Conservation (phyloP, 2,113 vertebrate species). For the Oxyura jamaicensis region DNA sequence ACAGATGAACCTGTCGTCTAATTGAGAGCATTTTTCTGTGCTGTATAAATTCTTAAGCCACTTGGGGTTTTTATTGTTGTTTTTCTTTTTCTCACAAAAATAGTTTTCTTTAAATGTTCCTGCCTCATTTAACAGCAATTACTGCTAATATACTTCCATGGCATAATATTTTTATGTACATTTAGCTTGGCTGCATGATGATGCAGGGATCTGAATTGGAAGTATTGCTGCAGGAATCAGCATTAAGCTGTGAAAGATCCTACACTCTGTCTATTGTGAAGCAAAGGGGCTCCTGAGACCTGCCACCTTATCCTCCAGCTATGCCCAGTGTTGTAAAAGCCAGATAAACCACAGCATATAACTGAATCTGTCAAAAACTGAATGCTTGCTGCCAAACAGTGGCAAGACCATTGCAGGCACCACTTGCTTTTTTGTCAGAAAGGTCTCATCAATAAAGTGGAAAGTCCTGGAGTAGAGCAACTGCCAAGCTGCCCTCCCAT, state of each 20-base stretch:
- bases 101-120: not conserved
- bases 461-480: not conserved
- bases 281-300: not conserved
- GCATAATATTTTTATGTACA: not conserved
- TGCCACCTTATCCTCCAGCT: not conserved
- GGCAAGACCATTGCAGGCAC: not conserved
- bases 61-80: not conserved
- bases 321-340: not conserved
- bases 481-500: not conserved
- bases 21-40: not conserved
- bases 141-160: not conserved
- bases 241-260: not conserved
- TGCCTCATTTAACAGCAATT: conserved; percentile 29
- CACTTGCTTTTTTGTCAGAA: not conserved
- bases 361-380: not conserved
- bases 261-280: not conserved
- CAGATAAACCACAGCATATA: not conserved
- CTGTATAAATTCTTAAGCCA: not conserved
- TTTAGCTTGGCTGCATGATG: not conserved
- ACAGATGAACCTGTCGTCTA: not conserved
- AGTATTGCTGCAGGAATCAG: not conserved
- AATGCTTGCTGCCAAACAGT: not conserved
- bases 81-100: not conserved
- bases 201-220: not conserved
- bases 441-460: not conserved